phyloP scores from a whole-genome alignment of 2,797 vertebrate genomes.

The Falco peregrinus region DNA sequence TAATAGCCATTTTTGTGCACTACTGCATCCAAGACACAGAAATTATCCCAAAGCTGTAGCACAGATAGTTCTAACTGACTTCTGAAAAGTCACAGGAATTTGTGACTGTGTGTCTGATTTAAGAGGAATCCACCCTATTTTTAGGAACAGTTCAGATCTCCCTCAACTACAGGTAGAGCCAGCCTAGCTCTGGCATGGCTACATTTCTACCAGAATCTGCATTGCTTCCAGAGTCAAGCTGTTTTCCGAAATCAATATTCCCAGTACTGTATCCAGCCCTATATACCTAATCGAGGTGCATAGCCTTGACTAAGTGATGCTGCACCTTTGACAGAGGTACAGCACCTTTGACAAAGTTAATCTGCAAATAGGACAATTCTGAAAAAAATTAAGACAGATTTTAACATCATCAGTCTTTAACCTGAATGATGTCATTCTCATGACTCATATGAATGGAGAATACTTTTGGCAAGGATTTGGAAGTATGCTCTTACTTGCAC shows the following conservation, averaged over 20 bases:
- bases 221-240: not conserved
- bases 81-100: not conserved
- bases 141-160: not conserved
- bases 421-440: not conserved
- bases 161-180: not conserved
- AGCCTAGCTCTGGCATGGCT: not conserved
- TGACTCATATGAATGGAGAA: not conserved
- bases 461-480: not conserved
- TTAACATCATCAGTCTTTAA: not conserved
- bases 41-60: not conserved
- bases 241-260: not conserved
- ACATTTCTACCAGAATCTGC: not conserved
- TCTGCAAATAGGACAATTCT: not conserved
- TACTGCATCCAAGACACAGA: not conserved
- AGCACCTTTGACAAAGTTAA: not conserved
- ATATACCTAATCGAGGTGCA: accelerated
- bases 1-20: not conserved
- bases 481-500: not conserved
- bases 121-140: not conserved
- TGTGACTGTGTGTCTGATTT: not conserved
- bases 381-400: not conserved
- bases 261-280: not conserved
- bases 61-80: not conserved
- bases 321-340: not conserved
- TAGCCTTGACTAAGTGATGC: not conserved